Evolutionary conservation across 2,888 invertebrate genomes (phyloP).

Genomic region (Dynastes tityus): DNA sequence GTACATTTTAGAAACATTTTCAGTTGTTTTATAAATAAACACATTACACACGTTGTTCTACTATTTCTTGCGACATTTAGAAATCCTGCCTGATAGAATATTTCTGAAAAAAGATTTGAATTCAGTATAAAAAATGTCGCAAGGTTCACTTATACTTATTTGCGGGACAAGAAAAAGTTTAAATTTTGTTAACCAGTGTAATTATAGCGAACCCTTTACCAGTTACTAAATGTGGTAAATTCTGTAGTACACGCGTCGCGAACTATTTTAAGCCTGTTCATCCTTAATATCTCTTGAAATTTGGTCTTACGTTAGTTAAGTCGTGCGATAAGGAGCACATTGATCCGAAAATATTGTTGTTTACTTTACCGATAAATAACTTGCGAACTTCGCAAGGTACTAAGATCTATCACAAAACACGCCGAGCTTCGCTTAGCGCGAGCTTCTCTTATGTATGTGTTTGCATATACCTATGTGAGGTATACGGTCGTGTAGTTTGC

Average conservation of each 20-base stretch:
- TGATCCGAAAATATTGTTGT: slow-evolving; percentile 33
- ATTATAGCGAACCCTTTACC: no score
- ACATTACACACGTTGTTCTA: no score
- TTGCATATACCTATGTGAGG: not conserved
- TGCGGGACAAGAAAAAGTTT: no score
- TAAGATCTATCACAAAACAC: not conserved
- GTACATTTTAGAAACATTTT: no score
- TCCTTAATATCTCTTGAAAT: not conserved
- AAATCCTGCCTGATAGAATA: no score
- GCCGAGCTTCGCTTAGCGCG: not conserved
- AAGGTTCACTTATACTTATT: no score
- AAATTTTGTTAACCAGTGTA: no score
- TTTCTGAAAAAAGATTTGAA: no score
- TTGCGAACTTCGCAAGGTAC: slow-evolving; percentile 10
- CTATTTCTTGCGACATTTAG: no score
- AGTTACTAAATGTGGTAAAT: not conserved
- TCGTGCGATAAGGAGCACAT: slow-evolving; percentile 5
- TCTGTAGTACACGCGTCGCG: no score
- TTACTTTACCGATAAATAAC: slow-evolving; percentile 18
- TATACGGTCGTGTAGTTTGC: slow-evolving; percentile 1
- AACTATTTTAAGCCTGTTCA: not conserved
- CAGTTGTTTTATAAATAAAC: no score
- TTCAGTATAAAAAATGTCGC: no score
- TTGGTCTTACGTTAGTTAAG: not conserved
- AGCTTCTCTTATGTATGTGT: slow-evolving; percentile 1